phyloP scores from a whole-genome alignment of 2,888 invertebrate species.

The Tridacna gigas region DNA sequence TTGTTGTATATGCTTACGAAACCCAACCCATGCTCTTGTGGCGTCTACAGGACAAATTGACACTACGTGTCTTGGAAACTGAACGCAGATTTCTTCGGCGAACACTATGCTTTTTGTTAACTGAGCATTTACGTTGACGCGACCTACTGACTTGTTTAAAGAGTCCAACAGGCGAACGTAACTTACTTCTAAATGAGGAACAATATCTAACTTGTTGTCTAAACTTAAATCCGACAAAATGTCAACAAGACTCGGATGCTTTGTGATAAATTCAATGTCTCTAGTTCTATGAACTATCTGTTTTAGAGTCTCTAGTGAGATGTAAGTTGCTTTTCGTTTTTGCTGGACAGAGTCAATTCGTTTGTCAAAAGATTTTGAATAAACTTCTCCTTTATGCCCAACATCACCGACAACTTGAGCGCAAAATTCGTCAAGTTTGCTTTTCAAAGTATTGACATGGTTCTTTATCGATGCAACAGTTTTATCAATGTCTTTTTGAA shows the following conservation, averaged over 20 bases:
- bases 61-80: conserved; percentile 42
- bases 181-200: conserved; percentile 35
- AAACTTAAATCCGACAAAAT: conserved; percentile 35
- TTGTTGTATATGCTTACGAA: conserved; percentile 52
- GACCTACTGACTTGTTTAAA: conserved; percentile 33
- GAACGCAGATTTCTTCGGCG: conserved; percentile 36
- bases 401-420: conserved; percentile 46
- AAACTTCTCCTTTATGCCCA: conserved; percentile 37
- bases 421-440: conserved; percentile 50
- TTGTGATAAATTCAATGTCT: conserved; percentile 57
- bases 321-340: conserved; percentile 44
- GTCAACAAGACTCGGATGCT: conserved; percentile 33
- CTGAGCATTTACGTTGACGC: conserved; percentile 39
- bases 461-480: conserved; percentile 42
- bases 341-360: conserved; percentile 39
- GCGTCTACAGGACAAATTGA: conserved; percentile 49
- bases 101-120: conserved; percentile 43
- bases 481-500: conserved; percentile 38
- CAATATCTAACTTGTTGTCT: conserved; percentile 33
- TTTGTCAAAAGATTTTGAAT: conserved; percentile 34
- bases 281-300: conserved; percentile 44
- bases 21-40: conserved; percentile 57
- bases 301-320: conserved; percentile 41
- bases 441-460: conserved; percentile 50
- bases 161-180: conserved; percentile 44